These are phyloP conservation scores for Heliconius sara DNA, from an alignment of 2,888 invertebrate species.

Conservation along the genomic window DNA sequence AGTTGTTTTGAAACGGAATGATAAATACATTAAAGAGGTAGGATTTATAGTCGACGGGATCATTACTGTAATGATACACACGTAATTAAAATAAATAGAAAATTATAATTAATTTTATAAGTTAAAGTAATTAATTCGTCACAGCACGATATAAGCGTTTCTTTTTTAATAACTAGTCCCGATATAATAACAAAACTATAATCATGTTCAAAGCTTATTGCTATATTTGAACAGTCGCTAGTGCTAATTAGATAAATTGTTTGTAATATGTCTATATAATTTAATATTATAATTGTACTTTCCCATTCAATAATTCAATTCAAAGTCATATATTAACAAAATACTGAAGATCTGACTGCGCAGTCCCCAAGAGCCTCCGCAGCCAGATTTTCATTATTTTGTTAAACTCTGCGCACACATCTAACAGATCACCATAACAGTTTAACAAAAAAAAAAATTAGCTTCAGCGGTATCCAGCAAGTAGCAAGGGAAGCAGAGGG, in stretches of 20 bases:
- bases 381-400: no score
- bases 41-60: neutral
- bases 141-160: neutral
- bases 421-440: no score
- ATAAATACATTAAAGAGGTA: neutral
- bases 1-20: neutral
- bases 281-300: conserved; percentile 12
- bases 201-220: conserved; percentile 16
- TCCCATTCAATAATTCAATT: no score
- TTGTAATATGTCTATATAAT: neutral
- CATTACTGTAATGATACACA: neutral
- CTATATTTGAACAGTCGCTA: conserved; percentile 13
- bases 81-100: neutral
- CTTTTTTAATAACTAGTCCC: neutral
- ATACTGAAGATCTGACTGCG: no score
- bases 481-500: no score
- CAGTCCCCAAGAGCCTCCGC: no score
- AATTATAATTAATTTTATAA: neutral
- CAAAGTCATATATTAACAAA: neutral
- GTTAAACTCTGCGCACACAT: no score
- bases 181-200: neutral
- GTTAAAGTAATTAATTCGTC: conserved; percentile 1
- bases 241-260: conserved; percentile 22
- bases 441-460: no score
- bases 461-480: no score